Percentiles rank a stretch among this genome's conserved stretches.
phyloP scores from a whole-genome alignment of 2,113 vertebrate genomes.

The Sinocyclocheilus grahami region DNA sequence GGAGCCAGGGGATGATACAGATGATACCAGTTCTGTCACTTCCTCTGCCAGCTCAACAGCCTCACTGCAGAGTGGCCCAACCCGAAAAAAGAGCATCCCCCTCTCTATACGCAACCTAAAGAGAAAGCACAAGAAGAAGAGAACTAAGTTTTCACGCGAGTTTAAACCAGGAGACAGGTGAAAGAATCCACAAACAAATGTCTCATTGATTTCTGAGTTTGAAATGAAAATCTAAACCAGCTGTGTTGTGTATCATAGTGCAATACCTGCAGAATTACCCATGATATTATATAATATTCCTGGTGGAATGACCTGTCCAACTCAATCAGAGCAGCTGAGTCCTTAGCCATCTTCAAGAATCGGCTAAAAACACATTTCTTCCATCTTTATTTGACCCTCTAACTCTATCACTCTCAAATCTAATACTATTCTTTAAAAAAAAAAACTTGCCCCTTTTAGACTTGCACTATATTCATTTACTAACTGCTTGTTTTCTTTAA shows the following conservation, averaged over 20 bases:
- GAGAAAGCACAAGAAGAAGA: conserved; percentile 98
- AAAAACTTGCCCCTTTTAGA: too few relatives aligned
- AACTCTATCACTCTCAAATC: too few relatives aligned
- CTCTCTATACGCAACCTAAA: conserved; percentile 96
- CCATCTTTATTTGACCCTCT: too few relatives aligned
- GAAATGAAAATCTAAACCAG: neutral
- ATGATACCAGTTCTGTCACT: conserved; percentile 94
- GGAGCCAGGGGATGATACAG: conserved; percentile 91
- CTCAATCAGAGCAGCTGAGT: too few relatives aligned
- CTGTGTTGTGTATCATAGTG: neutral
- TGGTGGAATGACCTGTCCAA: too few relatives aligned
- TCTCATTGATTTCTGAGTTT: neutral
- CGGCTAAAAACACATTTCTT: too few relatives aligned
- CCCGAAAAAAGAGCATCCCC: conserved; percentile 93
- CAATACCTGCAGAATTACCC: neutral
- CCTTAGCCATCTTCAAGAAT: too few relatives aligned
- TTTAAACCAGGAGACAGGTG: conserved; percentile 96
- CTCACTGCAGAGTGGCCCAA: conserved; percentile 87
- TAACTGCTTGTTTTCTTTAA: too few relatives aligned
- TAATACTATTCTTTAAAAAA: too few relatives aligned
- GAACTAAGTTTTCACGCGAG: conserved; percentile 91
- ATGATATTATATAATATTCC: neutral
- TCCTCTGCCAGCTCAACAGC: conserved; percentile 96
- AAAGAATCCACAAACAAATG: conserved; percentile 20
- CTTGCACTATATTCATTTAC: too few relatives aligned